Conservation (phyloP, 2,888 invertebrate species). For the Psylliodes chrysocephalus region DNA sequence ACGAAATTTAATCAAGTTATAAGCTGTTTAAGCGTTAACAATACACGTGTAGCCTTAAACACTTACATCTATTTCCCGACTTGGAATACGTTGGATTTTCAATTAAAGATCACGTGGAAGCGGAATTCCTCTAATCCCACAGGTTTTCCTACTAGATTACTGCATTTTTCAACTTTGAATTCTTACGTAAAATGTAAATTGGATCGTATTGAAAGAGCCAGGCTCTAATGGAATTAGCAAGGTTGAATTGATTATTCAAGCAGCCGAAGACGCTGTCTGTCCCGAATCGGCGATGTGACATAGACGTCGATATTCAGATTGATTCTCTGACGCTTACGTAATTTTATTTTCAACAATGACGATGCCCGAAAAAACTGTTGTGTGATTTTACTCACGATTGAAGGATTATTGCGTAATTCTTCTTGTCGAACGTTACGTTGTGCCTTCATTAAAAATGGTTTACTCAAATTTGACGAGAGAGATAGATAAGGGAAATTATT, state of each 20-base stretch:
- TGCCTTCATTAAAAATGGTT: too few relatives aligned
- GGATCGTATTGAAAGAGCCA: background rate
- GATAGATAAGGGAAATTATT: too few relatives aligned
- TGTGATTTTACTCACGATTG: too few relatives aligned
- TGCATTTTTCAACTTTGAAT: slow-evolving; percentile 1
- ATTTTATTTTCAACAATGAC: background rate
- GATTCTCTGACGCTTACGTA: background rate
- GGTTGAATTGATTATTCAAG: slow-evolving; percentile 4
- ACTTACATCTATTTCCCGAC: background rate
- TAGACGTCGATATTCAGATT: background rate
- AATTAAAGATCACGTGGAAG: slow-evolving; percentile 6
- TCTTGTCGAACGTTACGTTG: too few relatives aligned
- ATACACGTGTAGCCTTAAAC: background rate
- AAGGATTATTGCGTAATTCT: too few relatives aligned
- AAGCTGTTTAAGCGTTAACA: background rate
- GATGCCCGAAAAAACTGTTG: background rate
- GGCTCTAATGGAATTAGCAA: slow-evolving; percentile 1
- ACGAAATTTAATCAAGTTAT: too few relatives aligned
- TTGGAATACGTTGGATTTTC: background rate
- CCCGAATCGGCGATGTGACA: background rate
- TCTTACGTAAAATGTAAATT: slow-evolving; percentile 11
- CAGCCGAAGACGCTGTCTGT: slow-evolving; percentile 3
- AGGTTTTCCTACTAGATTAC: background rate
- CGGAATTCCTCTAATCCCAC: background rate
- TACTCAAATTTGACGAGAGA: too few relatives aligned